These are phyloP conservation scores for Peromyscus polionotus DNA, from an alignment of 2,113 vertebrate genomes.

Conservation along the genomic window DNA sequence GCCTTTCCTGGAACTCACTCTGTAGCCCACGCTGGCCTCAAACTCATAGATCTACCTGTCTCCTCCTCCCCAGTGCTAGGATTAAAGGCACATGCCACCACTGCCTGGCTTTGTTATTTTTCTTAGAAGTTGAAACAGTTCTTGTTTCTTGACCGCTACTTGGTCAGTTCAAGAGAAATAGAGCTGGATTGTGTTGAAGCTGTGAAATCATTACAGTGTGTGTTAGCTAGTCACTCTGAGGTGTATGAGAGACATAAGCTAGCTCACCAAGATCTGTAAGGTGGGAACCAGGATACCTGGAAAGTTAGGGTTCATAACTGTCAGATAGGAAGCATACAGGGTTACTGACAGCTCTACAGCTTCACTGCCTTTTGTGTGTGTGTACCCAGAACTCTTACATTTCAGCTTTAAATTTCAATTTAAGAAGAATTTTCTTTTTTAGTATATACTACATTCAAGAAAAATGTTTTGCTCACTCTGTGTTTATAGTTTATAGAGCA, in stretches of 20 bases:
- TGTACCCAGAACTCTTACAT: neutral
- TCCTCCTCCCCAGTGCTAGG: too few species aligned
- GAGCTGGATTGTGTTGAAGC: neutral
- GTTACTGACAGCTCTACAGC: neutral
- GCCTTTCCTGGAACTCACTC: too few species aligned
- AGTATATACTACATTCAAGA: neutral
- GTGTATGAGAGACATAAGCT: neutral
- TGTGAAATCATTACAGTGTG: neutral
- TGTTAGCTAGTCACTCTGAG: neutral
- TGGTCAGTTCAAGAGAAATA: neutral
- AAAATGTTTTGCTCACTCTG: neutral
- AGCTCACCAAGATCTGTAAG: neutral
- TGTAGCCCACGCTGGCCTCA: too few species aligned
- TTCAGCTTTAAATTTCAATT: neutral
- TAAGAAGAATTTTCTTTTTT: neutral
- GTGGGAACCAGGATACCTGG: neutral
- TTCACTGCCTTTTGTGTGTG: accelerated
- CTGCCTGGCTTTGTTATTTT: neutral
- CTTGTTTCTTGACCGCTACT: neutral
- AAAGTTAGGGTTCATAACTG: neutral
- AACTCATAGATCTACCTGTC: too few species aligned
- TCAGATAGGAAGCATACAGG: neutral
- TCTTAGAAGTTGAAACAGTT: neutral
- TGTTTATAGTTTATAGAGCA: neutral
- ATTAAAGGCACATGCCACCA: too few species aligned